Base-by-base conservation (phyloP, 2,797 vertebrate genomes). In the Sebastolobus alascanus region DNA sequence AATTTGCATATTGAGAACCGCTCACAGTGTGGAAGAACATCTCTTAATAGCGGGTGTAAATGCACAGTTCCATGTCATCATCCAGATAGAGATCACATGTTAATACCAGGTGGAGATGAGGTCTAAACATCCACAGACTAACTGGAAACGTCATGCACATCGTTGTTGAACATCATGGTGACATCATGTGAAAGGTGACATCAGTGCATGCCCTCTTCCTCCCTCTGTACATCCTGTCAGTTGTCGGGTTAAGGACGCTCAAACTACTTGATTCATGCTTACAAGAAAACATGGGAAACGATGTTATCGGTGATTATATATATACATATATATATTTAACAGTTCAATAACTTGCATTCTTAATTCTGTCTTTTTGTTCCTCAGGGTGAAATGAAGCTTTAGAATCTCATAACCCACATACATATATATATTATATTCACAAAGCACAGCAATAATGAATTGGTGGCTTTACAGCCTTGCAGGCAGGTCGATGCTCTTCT, bases 351-450 rank as follows among this genome's bases (percentile, higher is more conserved):
- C 31, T 85, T 74, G 31, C 79, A 84, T 87, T 84, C 67, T 69
- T 73, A 87, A 87, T 81, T 79, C 25, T 88, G 81, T 40, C 31
- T 84, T 94, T 93, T 93, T 85, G 91, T 93, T 94, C 84, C 93
- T 95, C 93, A 94, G 94, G 95, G 90, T 92, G 83, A 93, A 92
- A 84, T 83, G 56, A 87, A 92, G 93, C 92, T 95, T 95, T 95
- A 92, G 80, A 84, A 79, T 91, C 78, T 71, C 64, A 83, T 76
- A 80, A 82, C 88, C 86, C 81, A 85, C 54, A 78, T 52, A 56
- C 75, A 75, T 75, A 38, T 18, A 50, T 50, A 50, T 50, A 75
- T 78, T 50, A 50, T 50, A 75, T 78, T 64, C 77, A 85, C 75
- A 77, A 90, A 85, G 92, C 89, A 89, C 85, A 95, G 95, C 95